A percentile compares a stretch with the other conserved stretches of the same genome.
phyloP scores from a whole-genome alignment of 2,888 invertebrate species.

The Chironomus tentans region DNA sequence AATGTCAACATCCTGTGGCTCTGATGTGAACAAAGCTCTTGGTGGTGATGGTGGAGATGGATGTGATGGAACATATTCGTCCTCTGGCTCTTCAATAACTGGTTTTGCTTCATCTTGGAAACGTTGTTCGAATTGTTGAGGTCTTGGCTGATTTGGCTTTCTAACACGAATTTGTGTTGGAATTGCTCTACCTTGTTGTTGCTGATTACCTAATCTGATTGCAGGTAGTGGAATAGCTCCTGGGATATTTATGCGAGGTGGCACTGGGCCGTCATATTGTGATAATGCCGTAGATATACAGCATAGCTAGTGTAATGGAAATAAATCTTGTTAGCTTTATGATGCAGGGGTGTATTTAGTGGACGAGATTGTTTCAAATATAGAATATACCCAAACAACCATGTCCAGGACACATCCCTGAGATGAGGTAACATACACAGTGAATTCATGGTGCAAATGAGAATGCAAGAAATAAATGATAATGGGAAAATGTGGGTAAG shows the following conservation, averaged over 20 bases:
- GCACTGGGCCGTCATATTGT: slow-evolving; percentile 48
- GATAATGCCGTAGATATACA: slow-evolving; percentile 45
- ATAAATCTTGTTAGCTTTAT: not conserved
- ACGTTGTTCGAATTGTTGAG: slow-evolving; percentile 42
- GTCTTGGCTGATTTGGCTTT: slow-evolving; percentile 46
- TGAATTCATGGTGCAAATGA: not conserved
- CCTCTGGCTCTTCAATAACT: slow-evolving; percentile 59
- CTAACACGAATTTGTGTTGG: slow-evolving; percentile 41
- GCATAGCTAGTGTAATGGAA: slow-evolving; percentile 26
- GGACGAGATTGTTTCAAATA: no score
- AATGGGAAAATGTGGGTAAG: no score
- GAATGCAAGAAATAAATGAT: no score
- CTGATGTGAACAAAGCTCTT: slow-evolving; percentile 42
- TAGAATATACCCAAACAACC: no score
- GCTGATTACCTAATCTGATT: slow-evolving; percentile 39
- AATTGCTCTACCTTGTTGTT: slow-evolving; percentile 33
- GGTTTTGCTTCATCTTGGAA: slow-evolving; percentile 47
- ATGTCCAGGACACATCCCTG: no score
- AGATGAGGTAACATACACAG: no score
- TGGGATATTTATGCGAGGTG: slow-evolving; percentile 56
- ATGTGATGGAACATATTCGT: slow-evolving; percentile 49
- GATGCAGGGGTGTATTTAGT: no score
- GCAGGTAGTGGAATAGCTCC: slow-evolving; percentile 49
- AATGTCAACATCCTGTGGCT: slow-evolving; percentile 40
- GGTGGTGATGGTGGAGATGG: slow-evolving; percentile 39